Evolutionary conservation across 2,113 vertebrate species (phyloP).

Genomic region (Trematomus loennbergii): DNA sequence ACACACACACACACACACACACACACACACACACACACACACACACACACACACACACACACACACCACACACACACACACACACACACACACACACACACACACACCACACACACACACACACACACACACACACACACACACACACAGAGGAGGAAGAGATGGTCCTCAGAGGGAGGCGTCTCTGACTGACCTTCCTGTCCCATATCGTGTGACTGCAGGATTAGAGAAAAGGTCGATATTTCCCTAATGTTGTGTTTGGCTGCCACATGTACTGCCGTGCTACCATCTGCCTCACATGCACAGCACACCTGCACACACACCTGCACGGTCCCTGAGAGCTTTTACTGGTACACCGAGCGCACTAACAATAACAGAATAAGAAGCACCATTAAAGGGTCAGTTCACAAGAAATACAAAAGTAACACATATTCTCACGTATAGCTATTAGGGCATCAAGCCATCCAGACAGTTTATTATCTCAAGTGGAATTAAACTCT

Average conservation of each 20-base stretch:
- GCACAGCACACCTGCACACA: not conserved
- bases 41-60: conserved; percentile 33
- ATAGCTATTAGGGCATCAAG: no score
- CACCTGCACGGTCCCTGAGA: conserved; percentile 36
- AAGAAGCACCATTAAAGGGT: not conserved
- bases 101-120: conserved; percentile 31
- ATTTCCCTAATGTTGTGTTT: conserved; percentile 70
- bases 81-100: conserved; percentile 40
- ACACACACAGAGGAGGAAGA: conserved; percentile 2
- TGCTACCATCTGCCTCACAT: no score
- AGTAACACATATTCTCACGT: not conserved
- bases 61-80: conserved; percentile 28
- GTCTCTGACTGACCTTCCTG: conserved; percentile 7
- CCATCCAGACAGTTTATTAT: no score
- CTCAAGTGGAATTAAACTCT: no score
- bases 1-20: conserved; percentile 45
- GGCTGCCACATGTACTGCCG: conserved; percentile 12
- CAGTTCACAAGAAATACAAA: conserved; percentile 1
- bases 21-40: not conserved
- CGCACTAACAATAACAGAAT: not conserved
- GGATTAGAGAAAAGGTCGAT: conserved; percentile 60
- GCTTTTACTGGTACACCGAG: not conserved
- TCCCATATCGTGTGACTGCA: conserved; percentile 60
- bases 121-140: conserved; percentile 41
- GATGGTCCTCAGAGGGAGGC: conserved; percentile 1